These are phyloP conservation scores for Nothobranchius furzeri DNA, from an alignment of 2,113 vertebrate species.

Conservation along the genomic window DNA sequence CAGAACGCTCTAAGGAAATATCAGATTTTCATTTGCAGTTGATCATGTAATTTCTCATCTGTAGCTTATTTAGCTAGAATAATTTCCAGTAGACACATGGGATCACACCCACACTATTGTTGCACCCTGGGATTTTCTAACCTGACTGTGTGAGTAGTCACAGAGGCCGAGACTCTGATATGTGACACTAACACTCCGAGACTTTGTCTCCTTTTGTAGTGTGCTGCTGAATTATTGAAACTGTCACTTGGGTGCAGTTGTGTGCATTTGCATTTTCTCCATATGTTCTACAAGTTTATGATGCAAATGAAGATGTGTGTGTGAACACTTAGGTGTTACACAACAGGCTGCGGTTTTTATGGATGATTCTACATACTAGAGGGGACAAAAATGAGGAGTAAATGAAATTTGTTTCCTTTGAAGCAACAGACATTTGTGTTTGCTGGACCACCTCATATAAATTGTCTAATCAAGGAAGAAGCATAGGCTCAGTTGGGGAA, in stretches of 20 bases:
- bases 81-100: slow-evolving; percentile 19
- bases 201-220: slow-evolving; percentile 59
- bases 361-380: background rate
- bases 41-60: slow-evolving; percentile 17
- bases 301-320: slow-evolving; percentile 16
- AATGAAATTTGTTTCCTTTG: no score
- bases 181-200: slow-evolving; percentile 61
- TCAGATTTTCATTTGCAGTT: slow-evolving; percentile 29
- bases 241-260: slow-evolving; percentile 50
- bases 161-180: slow-evolving; percentile 44
- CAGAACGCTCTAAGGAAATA: slow-evolving; percentile 5
- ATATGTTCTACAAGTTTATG: slow-evolving; percentile 9
- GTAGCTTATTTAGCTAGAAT: slow-evolving; percentile 13
- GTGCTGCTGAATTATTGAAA: slow-evolving; percentile 54
- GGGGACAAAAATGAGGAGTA: background rate
- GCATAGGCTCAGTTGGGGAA: background rate
- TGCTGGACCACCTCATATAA: background rate
- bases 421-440: background rate
- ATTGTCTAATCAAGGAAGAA: background rate
- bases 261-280: slow-evolving; percentile 19
- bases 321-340: slow-evolving; percentile 2
- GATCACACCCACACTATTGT: slow-evolving; percentile 8
- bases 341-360: background rate
- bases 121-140: slow-evolving; percentile 28
- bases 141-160: slow-evolving; percentile 35